phyloP scores from a whole-genome alignment of 2,797 vertebrate species.

The Dendrocincla fuliginosa region DNA sequence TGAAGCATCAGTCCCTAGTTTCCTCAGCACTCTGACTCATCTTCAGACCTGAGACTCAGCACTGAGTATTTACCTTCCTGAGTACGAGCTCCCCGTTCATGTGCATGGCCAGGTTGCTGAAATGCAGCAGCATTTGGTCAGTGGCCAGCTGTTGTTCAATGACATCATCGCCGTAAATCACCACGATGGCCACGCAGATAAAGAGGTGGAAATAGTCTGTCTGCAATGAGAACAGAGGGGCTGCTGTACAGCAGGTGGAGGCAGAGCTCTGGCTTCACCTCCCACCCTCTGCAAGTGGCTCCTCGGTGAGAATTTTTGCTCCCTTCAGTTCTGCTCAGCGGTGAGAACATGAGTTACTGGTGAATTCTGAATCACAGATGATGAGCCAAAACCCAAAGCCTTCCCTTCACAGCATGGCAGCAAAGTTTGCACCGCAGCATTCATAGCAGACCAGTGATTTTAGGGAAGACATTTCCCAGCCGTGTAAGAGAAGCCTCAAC shows the following conservation, averaged over 20 bases:
- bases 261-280: background rate
- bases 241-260: background rate
- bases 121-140: constrained; percentile 98
- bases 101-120: constrained; percentile 97
- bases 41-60: background rate
- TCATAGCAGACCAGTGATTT: background rate
- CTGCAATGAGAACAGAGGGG: constrained; percentile 70
- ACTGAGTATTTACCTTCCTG: constrained; percentile 84
- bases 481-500: background rate
- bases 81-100: constrained; percentile 98
- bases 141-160: constrained; percentile 93
- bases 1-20: background rate
- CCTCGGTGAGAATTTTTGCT: background rate
- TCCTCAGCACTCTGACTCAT: background rate
- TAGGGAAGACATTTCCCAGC: background rate
- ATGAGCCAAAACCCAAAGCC: background rate
- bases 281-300: background rate
- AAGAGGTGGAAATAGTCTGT: constrained; percentile 99
- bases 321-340: background rate
- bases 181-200: constrained; percentile 95
- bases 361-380: background rate
- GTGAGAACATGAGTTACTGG: background rate
- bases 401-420: background rate
- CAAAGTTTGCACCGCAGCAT: background rate
- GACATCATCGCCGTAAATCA: constrained; percentile 94